Percentiles rank a stretch among this genome's conserved stretches.
These are phyloP conservation scores for Temnothorax rugatulus DNA, from an alignment of 2,888 invertebrate genomes.

Conservation along the genomic window DNA sequence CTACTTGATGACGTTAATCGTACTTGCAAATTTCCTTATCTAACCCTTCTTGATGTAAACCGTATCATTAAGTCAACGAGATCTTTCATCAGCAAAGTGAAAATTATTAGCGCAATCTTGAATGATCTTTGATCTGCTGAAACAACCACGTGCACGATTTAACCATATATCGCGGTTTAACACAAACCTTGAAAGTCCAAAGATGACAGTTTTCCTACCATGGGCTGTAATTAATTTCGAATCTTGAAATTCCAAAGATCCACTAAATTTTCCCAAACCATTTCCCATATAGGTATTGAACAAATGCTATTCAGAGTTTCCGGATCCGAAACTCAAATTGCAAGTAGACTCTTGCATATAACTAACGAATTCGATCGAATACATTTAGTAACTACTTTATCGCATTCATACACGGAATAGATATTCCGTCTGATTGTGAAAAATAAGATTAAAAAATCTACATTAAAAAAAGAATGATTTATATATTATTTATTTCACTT, in stretches of 20 bases:
- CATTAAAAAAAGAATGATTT: background rate
- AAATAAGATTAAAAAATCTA: background rate
- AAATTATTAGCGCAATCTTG: background rate
- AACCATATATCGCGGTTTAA: background rate
- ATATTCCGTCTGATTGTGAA: background rate
- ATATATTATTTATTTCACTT: background rate
- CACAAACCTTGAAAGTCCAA: background rate
- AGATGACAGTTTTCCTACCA: background rate
- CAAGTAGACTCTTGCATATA: background rate
- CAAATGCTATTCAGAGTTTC: background rate
- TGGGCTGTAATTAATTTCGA: background rate
- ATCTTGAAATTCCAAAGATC: background rate
- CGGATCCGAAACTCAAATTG: background rate
- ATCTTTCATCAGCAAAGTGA: background rate
- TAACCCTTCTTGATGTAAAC: background rate
- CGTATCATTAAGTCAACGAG: background rate
- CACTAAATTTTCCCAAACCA: background rate
- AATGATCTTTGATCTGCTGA: background rate
- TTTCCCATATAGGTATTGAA: background rate
- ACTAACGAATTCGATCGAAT: background rate
- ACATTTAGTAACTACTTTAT: background rate
- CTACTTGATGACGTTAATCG: constrained; percentile 5
- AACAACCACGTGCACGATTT: background rate
- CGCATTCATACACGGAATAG: background rate
- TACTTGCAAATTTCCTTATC: background rate